These are phyloP conservation scores for Temnopleurus reevesii DNA, from an alignment of 53 echinoderm and acorn worm genomes.

Conservation along the genomic window DNA sequence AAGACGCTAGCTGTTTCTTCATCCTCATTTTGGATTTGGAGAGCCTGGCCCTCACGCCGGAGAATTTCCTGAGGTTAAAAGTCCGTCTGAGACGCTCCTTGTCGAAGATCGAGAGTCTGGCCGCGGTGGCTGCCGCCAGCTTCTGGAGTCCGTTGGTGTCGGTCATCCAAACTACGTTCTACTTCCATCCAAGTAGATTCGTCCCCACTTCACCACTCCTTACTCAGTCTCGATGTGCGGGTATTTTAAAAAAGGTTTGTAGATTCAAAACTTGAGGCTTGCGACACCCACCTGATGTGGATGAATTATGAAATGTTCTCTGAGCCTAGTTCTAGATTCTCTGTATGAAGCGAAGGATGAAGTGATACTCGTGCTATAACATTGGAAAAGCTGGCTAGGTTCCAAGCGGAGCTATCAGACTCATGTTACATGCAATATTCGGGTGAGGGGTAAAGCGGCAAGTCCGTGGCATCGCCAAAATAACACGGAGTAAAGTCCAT, in stretches of 20 bases:
- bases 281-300: constrained; percentile 14
- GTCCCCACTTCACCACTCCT: neutral
- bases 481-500: neutral
- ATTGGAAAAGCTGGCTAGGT: constrained; percentile 38
- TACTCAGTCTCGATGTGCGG: neutral
- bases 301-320: constrained; percentile 4
- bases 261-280: neutral
- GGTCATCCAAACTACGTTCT: neutral
- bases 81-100: constrained; percentile 23
- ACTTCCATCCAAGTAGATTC: constrained; percentile 39
- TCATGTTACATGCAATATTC: neutral
- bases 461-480: neutral
- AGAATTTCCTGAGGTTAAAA: neutral
- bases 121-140: constrained; percentile 23
- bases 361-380: neutral
- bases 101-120: neutral
- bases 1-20: neutral
- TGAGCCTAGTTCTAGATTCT: neutral
- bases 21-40: neutral
- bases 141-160: constrained; percentile 38
- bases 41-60: neutral
- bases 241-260: neutral
- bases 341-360: too few species aligned
- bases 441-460: constrained; percentile 6
- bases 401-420: constrained; percentile 22